These are phyloP conservation scores for Cladopsammia gracilis DNA, from an alignment of 64 coral and sea anemone genomes.

Conservation along the genomic window DNA sequence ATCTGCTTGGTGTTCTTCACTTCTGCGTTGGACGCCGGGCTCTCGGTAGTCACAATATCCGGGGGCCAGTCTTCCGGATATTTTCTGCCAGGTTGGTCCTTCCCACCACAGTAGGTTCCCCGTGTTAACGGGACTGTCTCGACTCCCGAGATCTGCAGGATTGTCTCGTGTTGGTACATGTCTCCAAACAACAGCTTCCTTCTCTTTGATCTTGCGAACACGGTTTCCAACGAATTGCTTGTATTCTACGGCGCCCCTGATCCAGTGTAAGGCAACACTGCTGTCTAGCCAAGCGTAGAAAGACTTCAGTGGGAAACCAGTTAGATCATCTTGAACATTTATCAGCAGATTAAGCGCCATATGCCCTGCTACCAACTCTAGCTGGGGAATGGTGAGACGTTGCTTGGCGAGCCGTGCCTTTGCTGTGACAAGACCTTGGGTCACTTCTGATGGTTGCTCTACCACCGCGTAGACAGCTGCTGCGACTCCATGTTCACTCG, in stretches of 20 bases:
- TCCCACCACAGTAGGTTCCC: not conserved
- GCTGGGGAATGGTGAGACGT: not conserved
- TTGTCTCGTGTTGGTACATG: constrained; percentile 4
- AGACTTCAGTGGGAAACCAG: constrained; percentile 1
- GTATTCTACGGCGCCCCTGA: not conserved
- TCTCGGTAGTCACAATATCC: not conserved
- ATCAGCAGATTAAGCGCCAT: constrained; percentile 5
- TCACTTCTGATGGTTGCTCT: too few species aligned
- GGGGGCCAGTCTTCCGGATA: not conserved
- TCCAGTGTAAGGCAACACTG: constrained; percentile 23
- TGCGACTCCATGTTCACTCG: too few species aligned
- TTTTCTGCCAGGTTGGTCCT: not conserved
- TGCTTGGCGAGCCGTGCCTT: constrained; percentile 15
- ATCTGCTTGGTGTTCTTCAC: not conserved
- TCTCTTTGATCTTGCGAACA: too few species aligned
- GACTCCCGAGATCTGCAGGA: not conserved
- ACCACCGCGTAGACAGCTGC: too few species aligned
- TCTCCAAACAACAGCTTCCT: too few species aligned
- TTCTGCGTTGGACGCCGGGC: not conserved
- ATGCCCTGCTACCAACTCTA: constrained; percentile 8
- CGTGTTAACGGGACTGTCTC: not conserved
- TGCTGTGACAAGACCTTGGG: not conserved
- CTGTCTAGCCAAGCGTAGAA: constrained; percentile 6
- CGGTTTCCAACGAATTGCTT: too few species aligned
- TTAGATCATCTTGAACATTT: constrained; percentile 14